Evolutionary conservation across 2,113 vertebrate species (phyloP), one percentile per base, ranked within the genome.

Genomic region (Patagioenas fasciata): DNA sequence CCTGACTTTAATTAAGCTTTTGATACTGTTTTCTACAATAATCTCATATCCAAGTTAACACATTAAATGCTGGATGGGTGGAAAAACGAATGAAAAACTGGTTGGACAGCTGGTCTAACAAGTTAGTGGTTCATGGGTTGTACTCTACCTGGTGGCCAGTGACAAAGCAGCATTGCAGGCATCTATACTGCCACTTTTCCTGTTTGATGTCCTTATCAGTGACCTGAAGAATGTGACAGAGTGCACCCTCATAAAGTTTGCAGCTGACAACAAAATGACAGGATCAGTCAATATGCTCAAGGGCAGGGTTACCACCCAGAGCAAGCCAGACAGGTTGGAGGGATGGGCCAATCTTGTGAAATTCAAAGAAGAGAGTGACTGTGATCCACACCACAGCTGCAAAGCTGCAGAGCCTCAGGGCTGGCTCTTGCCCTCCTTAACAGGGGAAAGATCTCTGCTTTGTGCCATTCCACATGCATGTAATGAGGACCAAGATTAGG

Each of bases 371-470:
- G 13, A 56, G 19, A 66, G 26, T 32, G 8, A 28, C 16, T 58
- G 36, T 26, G 56, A 51, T 70, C 23, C 32, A 44, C 11, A 25
- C 6, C 0, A 5, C 26, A 60, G 4, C 34, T 29, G 17, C 34
- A 61, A 61, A 70, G 29, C 9, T 29, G 23, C 34, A 61, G 61
- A 70, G 29, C 9, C 31, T 53, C 62, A 44, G 11, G 19, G 11
- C 19, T 83, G 48, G 9, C 5, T 47, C 15, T 23, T 62, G 72
- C 31, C 12, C 14, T 67, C 29, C 36, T 47, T 0, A 0, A n/a
- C 9, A 44, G 24, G 14, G 13, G 13, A 80, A 71, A 75, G 12
- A 42, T 4, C 15, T 86, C 70, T 82, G 32, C 26, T 82, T 57
- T 62, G 16, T 79, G 57, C 26, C 21, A 6, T 80, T 72, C n/a